These are phyloP conservation scores for Gymnocypris eckloni DNA, from an alignment of 2,797 vertebrate species.

Conservation along the genomic window DNA sequence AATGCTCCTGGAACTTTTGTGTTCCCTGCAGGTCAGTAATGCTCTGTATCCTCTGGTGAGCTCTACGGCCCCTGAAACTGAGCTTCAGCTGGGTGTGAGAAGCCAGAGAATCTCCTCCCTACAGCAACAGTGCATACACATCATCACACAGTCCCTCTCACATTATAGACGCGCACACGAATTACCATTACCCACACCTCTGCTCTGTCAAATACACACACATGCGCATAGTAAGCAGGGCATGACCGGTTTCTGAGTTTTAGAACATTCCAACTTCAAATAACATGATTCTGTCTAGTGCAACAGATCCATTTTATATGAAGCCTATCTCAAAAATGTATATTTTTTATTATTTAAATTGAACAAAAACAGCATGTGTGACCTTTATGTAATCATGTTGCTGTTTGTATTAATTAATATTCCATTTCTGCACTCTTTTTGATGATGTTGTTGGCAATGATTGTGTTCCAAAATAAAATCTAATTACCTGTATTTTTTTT, in stretches of 20 bases:
- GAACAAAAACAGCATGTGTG: background rate
- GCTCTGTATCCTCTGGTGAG: conserved; percentile 64
- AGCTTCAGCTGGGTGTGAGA: conserved; percentile 62
- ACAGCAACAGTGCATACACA: conserved; percentile 63
- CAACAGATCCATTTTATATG: background rate
- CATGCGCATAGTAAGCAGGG: background rate
- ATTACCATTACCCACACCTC: conserved; percentile 57
- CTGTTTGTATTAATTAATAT: background rate
- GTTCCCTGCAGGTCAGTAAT: conserved; percentile 47
- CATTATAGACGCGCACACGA: conserved; percentile 8
- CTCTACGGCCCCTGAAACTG: conserved; percentile 65
- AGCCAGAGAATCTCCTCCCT: conserved; percentile 56
- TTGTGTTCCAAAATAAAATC: too few relatives aligned
- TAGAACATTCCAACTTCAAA: background rate
- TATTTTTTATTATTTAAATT: background rate
- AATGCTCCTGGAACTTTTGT: background rate
- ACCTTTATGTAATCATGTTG: background rate
- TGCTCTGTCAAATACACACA: conserved; percentile 57
- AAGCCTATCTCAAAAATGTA: background rate
- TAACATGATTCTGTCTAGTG: background rate
- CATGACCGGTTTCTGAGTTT: background rate
- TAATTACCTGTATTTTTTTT: background rate
- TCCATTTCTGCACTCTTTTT: background rate
- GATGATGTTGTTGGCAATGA: background rate
- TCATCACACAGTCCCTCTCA: conserved; percentile 56